Evolutionary conservation across 2,888 invertebrate species (phyloP).

Genomic region (Malachius bipustulatus): DNA sequence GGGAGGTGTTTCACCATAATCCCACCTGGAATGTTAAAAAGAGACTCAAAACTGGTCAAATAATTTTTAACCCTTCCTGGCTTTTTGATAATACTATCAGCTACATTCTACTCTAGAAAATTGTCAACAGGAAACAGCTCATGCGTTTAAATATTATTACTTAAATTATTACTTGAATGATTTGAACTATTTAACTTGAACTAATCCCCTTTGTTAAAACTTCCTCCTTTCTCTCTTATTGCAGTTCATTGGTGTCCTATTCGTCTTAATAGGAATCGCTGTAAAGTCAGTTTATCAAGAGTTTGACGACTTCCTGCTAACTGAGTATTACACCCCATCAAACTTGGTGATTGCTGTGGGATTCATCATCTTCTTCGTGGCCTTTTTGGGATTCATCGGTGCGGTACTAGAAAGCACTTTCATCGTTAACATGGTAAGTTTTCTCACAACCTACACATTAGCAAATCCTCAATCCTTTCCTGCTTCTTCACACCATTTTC

Average conservation of each 20-base stretch:
- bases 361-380: slow-evolving; percentile 57
- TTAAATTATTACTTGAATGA: slow-evolving; percentile 10
- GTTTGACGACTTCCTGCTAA: slow-evolving; percentile 47
- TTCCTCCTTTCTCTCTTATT: slow-evolving; percentile 20
- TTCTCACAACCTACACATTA: no score
- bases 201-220: no score
- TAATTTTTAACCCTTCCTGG: no score
- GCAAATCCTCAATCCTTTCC: no score
- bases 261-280: slow-evolving; percentile 55
- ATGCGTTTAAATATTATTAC: no score
- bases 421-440: slow-evolving; percentile 47
- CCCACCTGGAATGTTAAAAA: no score
- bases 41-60: no score
- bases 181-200: slow-evolving; percentile 5
- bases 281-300: slow-evolving; percentile 45
- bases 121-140: no score
- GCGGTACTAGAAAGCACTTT: slow-evolving; percentile 68
- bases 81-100: no score
- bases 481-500: no score
- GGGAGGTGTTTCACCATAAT: no score
- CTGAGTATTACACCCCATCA: slow-evolving; percentile 59
- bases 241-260: slow-evolving; percentile 55
- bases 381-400: slow-evolving; percentile 75
- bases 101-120: no score
- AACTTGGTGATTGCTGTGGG: slow-evolving; percentile 66